These are phyloP conservation scores for Neria commutata DNA, from an alignment of 2,888 invertebrate species.

Conservation along the genomic window DNA sequence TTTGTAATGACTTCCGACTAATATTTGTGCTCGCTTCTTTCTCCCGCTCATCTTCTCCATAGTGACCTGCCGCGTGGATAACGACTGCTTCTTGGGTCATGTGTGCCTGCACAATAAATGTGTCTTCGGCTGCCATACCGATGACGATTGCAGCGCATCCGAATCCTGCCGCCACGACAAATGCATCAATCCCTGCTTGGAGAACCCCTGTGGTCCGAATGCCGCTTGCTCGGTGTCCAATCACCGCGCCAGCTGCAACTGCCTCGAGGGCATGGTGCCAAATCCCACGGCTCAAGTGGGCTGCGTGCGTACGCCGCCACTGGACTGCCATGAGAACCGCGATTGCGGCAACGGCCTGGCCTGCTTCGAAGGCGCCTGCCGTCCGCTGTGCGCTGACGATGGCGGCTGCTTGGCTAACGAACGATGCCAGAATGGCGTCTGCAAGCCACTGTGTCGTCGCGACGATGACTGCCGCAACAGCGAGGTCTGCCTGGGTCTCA, in stretches of 20 bases:
- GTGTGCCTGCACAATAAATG: constrained; percentile 87
- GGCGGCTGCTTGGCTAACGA: constrained; percentile 82
- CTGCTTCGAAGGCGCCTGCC: constrained; percentile 77
- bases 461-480: constrained; percentile 87
- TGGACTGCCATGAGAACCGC: constrained; percentile 76
- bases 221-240: constrained; percentile 80
- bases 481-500: constrained; percentile 83
- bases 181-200: constrained; percentile 78
- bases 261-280: constrained; percentile 78
- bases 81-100: constrained; percentile 90
- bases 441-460: constrained; percentile 81
- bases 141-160: constrained; percentile 85
- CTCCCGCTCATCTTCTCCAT: constrained; percentile 18
- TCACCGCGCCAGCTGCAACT: constrained; percentile 82
- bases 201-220: constrained; percentile 84
- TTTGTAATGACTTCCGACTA: not conserved
- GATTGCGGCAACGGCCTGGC: constrained; percentile 75
- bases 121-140: constrained; percentile 82
- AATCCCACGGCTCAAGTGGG: constrained; percentile 88
- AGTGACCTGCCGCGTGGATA: constrained; percentile 88
- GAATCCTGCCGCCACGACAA: constrained; percentile 82
- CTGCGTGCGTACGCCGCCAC: constrained; percentile 80
- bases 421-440: constrained; percentile 70
- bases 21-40: constrained; percentile 4
- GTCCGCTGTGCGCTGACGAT: constrained; percentile 78